A percentile compares a stretch with the other conserved stretches of the same genome.
Conservation (phyloP, 1,140 invertebrate genomes). For the Heterodera carotae region DNA sequence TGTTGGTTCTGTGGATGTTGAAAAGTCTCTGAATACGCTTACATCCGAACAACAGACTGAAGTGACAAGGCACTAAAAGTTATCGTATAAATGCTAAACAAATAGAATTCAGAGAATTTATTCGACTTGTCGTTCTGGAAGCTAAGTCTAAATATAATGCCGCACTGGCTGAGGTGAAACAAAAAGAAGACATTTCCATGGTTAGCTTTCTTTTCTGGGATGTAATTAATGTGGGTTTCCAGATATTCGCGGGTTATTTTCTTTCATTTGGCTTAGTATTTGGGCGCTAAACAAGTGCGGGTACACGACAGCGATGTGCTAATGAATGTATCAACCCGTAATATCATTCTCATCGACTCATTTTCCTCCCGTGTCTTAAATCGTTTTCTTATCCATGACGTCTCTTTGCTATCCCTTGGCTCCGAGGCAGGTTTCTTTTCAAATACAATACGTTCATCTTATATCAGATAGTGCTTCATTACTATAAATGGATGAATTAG, state of each 20-base stretch:
- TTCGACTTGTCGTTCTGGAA: constrained; percentile 3
- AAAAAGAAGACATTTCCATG: too few species aligned
- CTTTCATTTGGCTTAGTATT: constrained; percentile 10
- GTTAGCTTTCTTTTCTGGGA: neutral
- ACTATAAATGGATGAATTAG: too few species aligned
- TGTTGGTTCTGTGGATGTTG: constrained; percentile 7
- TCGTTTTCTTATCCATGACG: constrained; percentile 19
- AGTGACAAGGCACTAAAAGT: constrained; percentile 19
- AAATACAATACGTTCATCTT: too few species aligned
- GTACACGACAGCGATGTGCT: constrained; percentile 1
- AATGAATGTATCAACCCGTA: constrained; percentile 17
- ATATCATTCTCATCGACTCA: constrained; percentile 22
- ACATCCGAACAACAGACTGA: constrained; percentile 1
- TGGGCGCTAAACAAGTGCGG: neutral
- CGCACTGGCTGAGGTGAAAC: neutral
- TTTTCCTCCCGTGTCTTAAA: neutral
- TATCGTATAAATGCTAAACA: neutral
- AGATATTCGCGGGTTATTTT: too few species aligned
- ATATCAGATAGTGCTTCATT: too few species aligned
- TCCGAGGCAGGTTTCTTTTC: constrained; percentile 15
- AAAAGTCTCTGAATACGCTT: constrained; percentile 18
- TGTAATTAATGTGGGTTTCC: too few species aligned
- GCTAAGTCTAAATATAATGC: neutral
- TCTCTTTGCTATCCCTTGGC: constrained; percentile 26
- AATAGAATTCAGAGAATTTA: neutral